Percentiles rank a stretch among this genome's conserved stretches.
phyloP scores from a whole-genome alignment of 2,113 vertebrate species.

The Phodopus roborovskii region DNA sequence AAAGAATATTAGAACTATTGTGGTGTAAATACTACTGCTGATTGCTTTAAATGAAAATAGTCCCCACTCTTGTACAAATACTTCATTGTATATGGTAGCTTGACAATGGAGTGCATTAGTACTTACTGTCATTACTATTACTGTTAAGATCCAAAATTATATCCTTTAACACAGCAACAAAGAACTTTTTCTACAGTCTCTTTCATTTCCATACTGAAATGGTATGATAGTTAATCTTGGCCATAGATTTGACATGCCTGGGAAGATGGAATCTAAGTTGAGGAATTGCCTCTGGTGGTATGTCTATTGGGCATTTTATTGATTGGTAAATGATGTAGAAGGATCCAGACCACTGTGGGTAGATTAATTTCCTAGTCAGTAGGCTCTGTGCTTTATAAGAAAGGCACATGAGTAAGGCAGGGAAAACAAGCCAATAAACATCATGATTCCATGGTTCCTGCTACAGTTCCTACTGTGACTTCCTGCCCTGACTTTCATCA shows the following conservation, averaged over 20 bases:
- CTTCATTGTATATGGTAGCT: not conserved
- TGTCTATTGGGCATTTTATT: not conserved
- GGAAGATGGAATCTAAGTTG: not conserved
- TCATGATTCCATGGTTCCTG: not conserved
- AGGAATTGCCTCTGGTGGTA: not conserved
- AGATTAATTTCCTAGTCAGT: too few relatives aligned
- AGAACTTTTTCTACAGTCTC: conserved; percentile 48
- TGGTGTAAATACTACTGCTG: not conserved
- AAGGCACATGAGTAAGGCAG: not conserved
- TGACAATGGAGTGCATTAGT: not conserved
- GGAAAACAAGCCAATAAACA: not conserved
- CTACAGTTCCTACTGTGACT: not conserved
- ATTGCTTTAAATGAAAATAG: not conserved
- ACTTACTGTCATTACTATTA: conserved; percentile 21
- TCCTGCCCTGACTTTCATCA: not conserved
- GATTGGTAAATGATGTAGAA: not conserved
- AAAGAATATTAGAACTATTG: not conserved
- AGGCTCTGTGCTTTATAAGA: not conserved
- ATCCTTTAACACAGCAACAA: conserved; percentile 26
- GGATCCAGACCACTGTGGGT: not conserved
- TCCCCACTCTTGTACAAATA: not conserved
- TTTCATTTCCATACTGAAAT: conserved; percentile 64
- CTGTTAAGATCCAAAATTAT: not conserved
- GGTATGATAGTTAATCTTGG: not conserved
- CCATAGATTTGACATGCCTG: not conserved